Conservation (phyloP, 1,140 invertebrate genomes). For the Armadillidium nasatum region DNA sequence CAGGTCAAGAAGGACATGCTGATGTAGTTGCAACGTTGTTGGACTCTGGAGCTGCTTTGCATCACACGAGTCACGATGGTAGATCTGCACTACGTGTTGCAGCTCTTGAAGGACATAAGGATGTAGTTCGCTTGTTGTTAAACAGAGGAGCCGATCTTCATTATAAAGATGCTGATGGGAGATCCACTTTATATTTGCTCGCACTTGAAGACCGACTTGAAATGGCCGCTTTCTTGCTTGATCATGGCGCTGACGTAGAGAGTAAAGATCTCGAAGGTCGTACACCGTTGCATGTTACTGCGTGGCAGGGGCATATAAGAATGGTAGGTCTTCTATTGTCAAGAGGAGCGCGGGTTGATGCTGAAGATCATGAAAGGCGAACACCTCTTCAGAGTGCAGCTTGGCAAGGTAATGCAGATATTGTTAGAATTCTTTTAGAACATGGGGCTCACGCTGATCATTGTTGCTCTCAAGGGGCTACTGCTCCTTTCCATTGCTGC, state of each 20-base stretch:
- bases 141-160: slow-evolving; percentile 78
- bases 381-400: slow-evolving; percentile 90
- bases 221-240: slow-evolving; percentile 75
- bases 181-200: slow-evolving; percentile 85
- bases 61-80: slow-evolving; percentile 86
- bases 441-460: slow-evolving; percentile 75
- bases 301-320: slow-evolving; percentile 78
- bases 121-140: slow-evolving; percentile 69
- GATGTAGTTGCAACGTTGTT: slow-evolving; percentile 65
- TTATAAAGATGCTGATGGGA: slow-evolving; percentile 83
- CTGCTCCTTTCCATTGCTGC: slow-evolving; percentile 68
- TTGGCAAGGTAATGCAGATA: slow-evolving; percentile 84
- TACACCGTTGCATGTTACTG: slow-evolving; percentile 84
- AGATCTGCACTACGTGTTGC: slow-evolving; percentile 88
- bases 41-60: slow-evolving; percentile 70
- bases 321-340: slow-evolving; percentile 62
- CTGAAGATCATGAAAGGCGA: slow-evolving; percentile 79
- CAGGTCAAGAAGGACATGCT: slow-evolving; percentile 80
- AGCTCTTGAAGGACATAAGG: slow-evolving; percentile 76
- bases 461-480: slow-evolving; percentile 84
- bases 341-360: slow-evolving; percentile 75
- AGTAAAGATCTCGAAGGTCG: slow-evolving; percentile 83
- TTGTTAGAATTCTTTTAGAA: slow-evolving; percentile 74
- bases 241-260: slow-evolving; percentile 75
- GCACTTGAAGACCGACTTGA: slow-evolving; percentile 82